A percentile compares a stretch with the other conserved stretches of the same genome.
Conservation (phyloP, 2,797 vertebrate species). For the Aphelocoma californica region DNA sequence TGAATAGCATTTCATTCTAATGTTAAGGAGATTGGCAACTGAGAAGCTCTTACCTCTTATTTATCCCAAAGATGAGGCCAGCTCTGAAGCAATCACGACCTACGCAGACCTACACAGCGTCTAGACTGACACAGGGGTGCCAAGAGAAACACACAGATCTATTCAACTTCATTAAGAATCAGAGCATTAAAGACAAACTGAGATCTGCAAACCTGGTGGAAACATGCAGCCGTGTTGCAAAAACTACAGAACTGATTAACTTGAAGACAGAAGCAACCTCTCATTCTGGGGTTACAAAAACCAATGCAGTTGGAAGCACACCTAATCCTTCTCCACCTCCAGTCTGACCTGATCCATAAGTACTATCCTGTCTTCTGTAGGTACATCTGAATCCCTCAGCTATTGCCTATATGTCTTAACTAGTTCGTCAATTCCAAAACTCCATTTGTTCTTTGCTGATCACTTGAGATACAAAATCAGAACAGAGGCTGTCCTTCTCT, state of each 20-base stretch:
- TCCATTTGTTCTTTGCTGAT: neutral
- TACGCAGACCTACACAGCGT: rapidly evolving
- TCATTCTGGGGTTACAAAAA: neutral
- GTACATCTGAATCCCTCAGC: neutral
- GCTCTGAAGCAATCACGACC: neutral
- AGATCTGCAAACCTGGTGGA: neutral
- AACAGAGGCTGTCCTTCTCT: neutral
- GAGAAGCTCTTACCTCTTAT: neutral
- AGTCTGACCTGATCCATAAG: neutral
- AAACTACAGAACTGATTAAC: neutral
- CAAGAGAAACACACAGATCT: neutral
- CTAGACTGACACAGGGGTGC: neutral
- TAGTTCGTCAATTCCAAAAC: neutral
- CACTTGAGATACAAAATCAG: neutral
- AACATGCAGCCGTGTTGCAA: rapidly evolving
- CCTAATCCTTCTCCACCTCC: neutral
- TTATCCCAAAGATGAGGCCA: neutral
- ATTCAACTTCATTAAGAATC: neutral
- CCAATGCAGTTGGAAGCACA: rapidly evolving
- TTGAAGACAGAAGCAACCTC: neutral
- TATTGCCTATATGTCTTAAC: neutral
- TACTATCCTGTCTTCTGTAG: neutral
- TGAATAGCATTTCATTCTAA: neutral
- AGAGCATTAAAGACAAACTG: neutral
- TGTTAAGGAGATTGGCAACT: neutral